Percentiles rank a stretch among this genome's conserved stretches.
Conservation (phyloP, 2,888 invertebrate species). For the Xylota segnis region DNA sequence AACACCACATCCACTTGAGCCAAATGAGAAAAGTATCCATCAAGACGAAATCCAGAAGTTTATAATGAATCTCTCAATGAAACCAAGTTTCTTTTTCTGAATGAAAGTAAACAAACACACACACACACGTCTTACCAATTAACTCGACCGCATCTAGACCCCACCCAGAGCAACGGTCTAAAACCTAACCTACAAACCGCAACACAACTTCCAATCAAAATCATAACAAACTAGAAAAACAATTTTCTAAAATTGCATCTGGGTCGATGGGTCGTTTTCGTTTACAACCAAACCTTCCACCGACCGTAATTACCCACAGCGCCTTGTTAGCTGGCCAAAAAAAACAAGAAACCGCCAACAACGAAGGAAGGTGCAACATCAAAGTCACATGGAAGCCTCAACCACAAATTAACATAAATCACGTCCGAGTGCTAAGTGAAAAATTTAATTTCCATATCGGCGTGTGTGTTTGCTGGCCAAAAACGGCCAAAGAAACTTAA, state of each 20-base stretch:
- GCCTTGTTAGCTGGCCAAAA: slow-evolving; percentile 22
- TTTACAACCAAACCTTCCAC: slow-evolving; percentile 18
- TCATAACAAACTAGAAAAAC: slow-evolving; percentile 6
- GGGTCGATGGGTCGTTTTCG: slow-evolving; percentile 67
- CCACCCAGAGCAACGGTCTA: slow-evolving; percentile 30
- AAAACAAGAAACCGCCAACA: slow-evolving; percentile 10
- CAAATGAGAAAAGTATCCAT: no score
- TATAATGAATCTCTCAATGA: no score
- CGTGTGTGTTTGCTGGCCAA: slow-evolving; percentile 32
- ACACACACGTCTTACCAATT: not conserved
- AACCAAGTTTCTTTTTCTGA: not conserved
- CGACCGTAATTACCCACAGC: slow-evolving; percentile 18
- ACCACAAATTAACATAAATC: slow-evolving; percentile 52
- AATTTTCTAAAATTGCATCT: slow-evolving; percentile 59
- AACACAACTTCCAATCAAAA: slow-evolving; percentile 49
- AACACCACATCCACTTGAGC: no score
- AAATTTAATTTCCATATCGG: slow-evolving; percentile 60
- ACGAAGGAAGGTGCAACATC: slow-evolving; percentile 44
- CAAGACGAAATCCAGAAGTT: no score
- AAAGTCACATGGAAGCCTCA: slow-evolving; percentile 43
- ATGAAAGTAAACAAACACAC: not conserved
- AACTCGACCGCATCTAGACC: slow-evolving; percentile 5
- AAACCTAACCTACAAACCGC: slow-evolving; percentile 8
- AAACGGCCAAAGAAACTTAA: slow-evolving; percentile 57
- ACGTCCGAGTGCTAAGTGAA: slow-evolving; percentile 68